Percentiles rank a stretch among this genome's conserved stretches.
Evolutionary conservation across 1,140 invertebrate species (phyloP).

Genomic region (Homalodisca vitripennis): DNA sequence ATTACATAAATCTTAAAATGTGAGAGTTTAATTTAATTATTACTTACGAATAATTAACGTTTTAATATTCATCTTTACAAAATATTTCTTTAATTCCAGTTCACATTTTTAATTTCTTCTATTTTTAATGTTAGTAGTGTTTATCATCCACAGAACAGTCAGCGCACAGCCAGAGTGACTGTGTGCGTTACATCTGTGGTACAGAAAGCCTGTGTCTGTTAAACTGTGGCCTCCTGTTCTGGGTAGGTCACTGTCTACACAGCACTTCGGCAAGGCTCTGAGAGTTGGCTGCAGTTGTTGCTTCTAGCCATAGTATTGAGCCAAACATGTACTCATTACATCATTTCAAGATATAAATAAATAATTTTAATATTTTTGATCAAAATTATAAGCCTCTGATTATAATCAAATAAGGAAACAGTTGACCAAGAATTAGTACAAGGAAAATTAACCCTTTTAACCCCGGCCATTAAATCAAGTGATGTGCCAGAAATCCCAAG

Average conservation of each 20-base stretch:
- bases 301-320: neutral
- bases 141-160: neutral
- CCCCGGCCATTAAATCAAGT: no score
- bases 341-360: neutral
- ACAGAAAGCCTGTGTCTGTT: neutral
- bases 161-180: neutral
- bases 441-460: no score
- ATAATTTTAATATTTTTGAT: neutral
- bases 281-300: neutral
- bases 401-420: neutral
- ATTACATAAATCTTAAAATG: no score
- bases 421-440: neutral
- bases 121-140: no score
- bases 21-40: no score
- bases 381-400: neutral
- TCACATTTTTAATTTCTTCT: no score
- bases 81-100: no score
- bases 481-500: no score
- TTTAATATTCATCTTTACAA: neutral
- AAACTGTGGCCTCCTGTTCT: neutral
- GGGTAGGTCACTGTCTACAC: neutral
- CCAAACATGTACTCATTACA: neutral
- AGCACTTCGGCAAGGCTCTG: neutral
- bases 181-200: slow-evolving; percentile 6
- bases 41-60: no score